Base-by-base conservation (phyloP, 2,888 invertebrate species). In the Lasioglossum vierecki region DNA sequence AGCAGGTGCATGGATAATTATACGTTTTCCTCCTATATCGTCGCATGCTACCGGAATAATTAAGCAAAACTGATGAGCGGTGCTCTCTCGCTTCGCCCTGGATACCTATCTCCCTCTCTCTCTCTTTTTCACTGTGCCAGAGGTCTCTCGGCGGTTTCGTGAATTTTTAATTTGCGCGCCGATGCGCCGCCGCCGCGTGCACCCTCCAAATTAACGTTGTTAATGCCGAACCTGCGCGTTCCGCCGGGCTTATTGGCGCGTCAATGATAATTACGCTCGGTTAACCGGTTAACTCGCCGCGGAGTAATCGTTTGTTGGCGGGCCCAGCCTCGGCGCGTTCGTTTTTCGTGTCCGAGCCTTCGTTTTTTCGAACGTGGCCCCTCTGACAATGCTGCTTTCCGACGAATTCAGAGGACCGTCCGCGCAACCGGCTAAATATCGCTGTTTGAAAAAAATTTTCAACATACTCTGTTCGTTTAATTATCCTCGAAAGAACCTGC, bases 1-100 rank as follows among this genome's bases (percentile, higher is more conserved):
- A 88, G 90, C 92, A 92, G 92, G 92, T 92, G 92, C 89, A 87
- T 84, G 83, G 88, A 88, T 92, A 92, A 92, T 92, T 92, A 92
- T 89, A 92, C 89, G 86, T 85, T 91, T 87, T 88, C 89, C 87
- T 85, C 88, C 85, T 87, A 84, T 87, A 89, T 91, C 91, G 90
- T 90, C 90, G 89, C 91, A 87, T 90, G 88, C 90, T 88, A 90
- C 88, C 86, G 89, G 88, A 91, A 91, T 91, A 91, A 91, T 91
- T 88, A 90, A 90, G 88, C 87, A 87, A 90, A 89, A 91, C 91
- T 88, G 90, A 90, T 88, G 90, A 88, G 84, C 86, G 76, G 76
- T 72, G 78, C 63, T 30, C 63, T 30, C 63, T 30, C 63, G 30
- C 30, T 30, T 30, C 70, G 60, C 30, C 39, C 46, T 76, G 57